A percentile compares a stretch with the other conserved stretches of the same genome.
These are phyloP conservation scores for Telenomus remus DNA, from an alignment of 1,140 invertebrate genomes.

Conservation along the genomic window DNA sequence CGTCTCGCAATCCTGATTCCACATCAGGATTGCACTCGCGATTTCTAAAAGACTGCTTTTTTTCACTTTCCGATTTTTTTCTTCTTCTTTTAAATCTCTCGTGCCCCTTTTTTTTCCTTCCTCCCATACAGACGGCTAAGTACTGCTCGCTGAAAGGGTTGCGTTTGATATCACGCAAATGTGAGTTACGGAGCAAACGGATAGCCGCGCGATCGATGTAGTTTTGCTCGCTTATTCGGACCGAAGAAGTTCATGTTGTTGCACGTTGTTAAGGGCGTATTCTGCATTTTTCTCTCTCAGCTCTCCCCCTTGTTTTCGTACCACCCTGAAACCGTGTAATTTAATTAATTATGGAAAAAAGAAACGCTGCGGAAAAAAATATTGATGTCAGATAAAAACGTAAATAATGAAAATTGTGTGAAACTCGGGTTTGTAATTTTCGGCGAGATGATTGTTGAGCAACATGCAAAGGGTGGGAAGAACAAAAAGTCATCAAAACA, in stretches of 20 bases:
- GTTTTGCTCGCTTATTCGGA: slow-evolving; percentile 26
- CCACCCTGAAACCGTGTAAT: no score
- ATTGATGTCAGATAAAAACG: no score
- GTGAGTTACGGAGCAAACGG: slow-evolving; percentile 32
- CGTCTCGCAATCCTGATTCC: not conserved
- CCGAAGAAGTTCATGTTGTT: slow-evolving; percentile 1
- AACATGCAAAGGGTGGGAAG: no score
- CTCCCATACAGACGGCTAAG: slow-evolving; percentile 20
- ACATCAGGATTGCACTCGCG: no score
- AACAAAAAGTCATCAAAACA: no score
- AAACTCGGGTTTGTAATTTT: no score
- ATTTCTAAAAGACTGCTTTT: slow-evolving; percentile 3
- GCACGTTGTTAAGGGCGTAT: slow-evolving; percentile 23
- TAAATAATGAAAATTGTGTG: no score
- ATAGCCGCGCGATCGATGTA: slow-evolving; percentile 40
- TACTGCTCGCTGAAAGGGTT: slow-evolving; percentile 37
- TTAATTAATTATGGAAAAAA: no score
- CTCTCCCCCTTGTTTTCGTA: no score
- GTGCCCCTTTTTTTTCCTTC: slow-evolving; percentile 8
- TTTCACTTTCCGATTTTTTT: slow-evolving; percentile 9
- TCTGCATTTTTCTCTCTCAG: not conserved
- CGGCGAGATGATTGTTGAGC: no score
- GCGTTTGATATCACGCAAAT: slow-evolving; percentile 45
- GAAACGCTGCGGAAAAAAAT: no score
- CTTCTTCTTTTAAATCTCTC: slow-evolving; percentile 19